Conservation (phyloP, 2,797 vertebrate species). For the Neosalanx taihuensis region DNA sequence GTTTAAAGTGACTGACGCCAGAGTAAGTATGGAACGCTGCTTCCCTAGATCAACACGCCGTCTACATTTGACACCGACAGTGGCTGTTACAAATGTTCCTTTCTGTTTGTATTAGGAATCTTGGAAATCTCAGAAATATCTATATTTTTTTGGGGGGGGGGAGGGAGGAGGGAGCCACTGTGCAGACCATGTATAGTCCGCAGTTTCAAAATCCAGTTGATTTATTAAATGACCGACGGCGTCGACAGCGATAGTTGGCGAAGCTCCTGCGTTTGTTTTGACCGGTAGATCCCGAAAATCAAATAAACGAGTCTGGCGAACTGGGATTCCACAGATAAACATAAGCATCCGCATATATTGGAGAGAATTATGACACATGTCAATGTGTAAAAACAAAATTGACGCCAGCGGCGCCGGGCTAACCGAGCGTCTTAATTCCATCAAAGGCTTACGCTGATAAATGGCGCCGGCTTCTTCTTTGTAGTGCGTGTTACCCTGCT, state of each 20-base stretch:
- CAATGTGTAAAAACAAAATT: slow-evolving; percentile 58
- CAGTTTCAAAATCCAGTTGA: slow-evolving; percentile 9
- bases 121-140: background rate
- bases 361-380: slow-evolving; percentile 60
- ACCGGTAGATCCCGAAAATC: slow-evolving; percentile 27
- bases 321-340: slow-evolving; percentile 41
- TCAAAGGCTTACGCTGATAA: slow-evolving; percentile 71
- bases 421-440: slow-evolving; percentile 72
- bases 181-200: too few species aligned
- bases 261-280: slow-evolving; percentile 25
- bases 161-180: background rate
- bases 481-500: slow-evolving; percentile 60
- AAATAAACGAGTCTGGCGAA: slow-evolving; percentile 55
- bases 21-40: slow-evolving; percentile 77
- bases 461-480: slow-evolving; percentile 61
- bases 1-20: slow-evolving; percentile 99
- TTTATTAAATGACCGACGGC: slow-evolving; percentile 23
- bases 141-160: background rate
- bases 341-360: slow-evolving; percentile 51
- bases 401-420: slow-evolving; percentile 49
- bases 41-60: background rate
- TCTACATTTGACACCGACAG: slow-evolving; percentile 13
- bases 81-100: slow-evolving; percentile 11
- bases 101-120: slow-evolving; percentile 22
- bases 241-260: slow-evolving; percentile 23